Conservation (phyloP, 2,113 vertebrate species). For the Lontra canadensis region DNA sequence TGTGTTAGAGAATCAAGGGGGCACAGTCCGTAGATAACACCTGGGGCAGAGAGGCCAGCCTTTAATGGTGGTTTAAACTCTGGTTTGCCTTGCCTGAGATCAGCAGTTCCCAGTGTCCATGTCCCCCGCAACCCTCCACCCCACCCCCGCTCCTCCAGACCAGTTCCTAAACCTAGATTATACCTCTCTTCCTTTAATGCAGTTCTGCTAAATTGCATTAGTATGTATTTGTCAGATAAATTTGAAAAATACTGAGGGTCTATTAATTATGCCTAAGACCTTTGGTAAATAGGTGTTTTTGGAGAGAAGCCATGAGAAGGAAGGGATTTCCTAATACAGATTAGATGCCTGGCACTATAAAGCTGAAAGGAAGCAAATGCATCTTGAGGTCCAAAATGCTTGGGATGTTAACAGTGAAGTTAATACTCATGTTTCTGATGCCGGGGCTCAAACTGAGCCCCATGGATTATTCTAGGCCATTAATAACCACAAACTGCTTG, state of each 20-base stretch:
- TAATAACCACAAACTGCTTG: conserved; percentile 84
- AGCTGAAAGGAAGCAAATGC: conserved; percentile 68
- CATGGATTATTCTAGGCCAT: conserved; percentile 81
- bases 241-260: neutral
- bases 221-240: neutral
- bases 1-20: neutral
- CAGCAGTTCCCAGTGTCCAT: no score
- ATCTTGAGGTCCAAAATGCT: conserved; percentile 60
- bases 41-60: neutral
- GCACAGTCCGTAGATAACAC: neutral
- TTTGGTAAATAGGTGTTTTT: neutral
- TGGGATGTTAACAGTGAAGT: conserved; percentile 53
- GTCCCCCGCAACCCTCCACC: neutral
- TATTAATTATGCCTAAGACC: neutral
- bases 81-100: neutral
- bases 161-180: neutral
- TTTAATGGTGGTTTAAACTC: neutral
- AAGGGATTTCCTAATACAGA: neutral
- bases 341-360: neutral
- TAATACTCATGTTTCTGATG: conserved; percentile 68
- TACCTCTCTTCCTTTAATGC: neutral
- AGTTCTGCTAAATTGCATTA: neutral
- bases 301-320: neutral
- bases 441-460: conserved; percentile 64
- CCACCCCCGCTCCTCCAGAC: neutral